Base-by-base conservation (phyloP, 2,797 vertebrate species). In the Pangasius krempfi region DNA sequence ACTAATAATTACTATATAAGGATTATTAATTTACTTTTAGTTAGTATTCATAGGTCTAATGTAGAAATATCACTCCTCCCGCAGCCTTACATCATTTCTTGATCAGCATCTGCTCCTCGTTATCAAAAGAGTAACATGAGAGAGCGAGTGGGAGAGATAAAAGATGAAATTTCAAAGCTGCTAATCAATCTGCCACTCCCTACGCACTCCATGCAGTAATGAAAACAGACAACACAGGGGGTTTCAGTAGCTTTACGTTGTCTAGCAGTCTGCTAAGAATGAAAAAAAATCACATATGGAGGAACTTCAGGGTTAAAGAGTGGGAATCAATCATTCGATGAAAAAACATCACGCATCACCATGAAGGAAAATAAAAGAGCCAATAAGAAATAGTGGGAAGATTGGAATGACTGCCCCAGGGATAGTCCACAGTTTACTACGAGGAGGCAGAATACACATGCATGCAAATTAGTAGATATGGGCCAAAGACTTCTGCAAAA, bases 201-300 rank as follows among this genome's bases (percentile, higher is more conserved):
- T 70, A 60, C 50, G 40, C 72, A 84, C 37, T 62, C 52, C 22
- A 79, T 60, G 62, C 14, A 70, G 52, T 85, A 89, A 89, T 86
- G 85, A 89, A 84, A 87, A 84, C 85, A 89, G 85, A 84, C 85
- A 86, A 66, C 44, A 76, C 27, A 79, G 58, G 52, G 52, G 40
- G 40, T 44, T 62, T 89, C 84, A 22, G 88, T 89, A 86, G 78
- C 79, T 84, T 78, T 84, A 58, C 27, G 10, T 27, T 78, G 85
- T 78, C 80, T n/a, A 84, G 14, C 80, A 22, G 54, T 47, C 80
- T 60, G 25, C 30, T 44, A 37, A 75, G 79, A 78, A 87, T 68
- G 50, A 87, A 78, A 81, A 81, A 86, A 81, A 60, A 33, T 52
- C 2, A n/a, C 30, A 58, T 68, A 37, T 66, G n/a, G n/a, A 70